Evolutionary conservation across 1,140 invertebrate species (phyloP).

Genomic region (Oscheius sp.): DNA sequence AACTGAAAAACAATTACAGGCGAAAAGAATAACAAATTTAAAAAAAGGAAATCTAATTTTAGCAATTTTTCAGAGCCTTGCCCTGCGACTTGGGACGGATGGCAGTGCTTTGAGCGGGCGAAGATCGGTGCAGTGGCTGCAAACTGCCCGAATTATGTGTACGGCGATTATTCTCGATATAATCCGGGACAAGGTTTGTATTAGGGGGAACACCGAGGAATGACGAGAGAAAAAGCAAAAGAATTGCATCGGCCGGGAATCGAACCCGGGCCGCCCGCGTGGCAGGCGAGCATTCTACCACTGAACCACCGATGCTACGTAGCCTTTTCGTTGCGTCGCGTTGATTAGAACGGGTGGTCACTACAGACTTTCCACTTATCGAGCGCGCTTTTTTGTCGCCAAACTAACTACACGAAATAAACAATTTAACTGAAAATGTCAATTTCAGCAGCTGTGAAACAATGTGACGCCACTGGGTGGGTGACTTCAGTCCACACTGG

Average conservation of each 20-base stretch:
- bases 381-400: too few relatives aligned
- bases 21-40: too few relatives aligned
- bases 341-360: too few relatives aligned
- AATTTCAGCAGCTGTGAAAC: constrained; percentile 6
- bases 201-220: too few relatives aligned
- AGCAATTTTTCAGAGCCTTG: constrained; percentile 46
- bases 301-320: constrained; percentile 72
- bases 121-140: constrained; percentile 39
- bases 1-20: neutral
- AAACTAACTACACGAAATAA: too few relatives aligned
- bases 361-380: too few relatives aligned
- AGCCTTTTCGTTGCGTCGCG: too few relatives aligned
- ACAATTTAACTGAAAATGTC: neutral
- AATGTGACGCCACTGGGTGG: constrained; percentile 2
- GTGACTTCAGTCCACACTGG: neutral
- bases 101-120: constrained; percentile 63
- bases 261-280: constrained; percentile 84
- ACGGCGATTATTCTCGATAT: constrained; percentile 44
- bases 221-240: constrained; percentile 32
- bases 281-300: constrained; percentile 89
- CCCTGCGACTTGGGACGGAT: constrained; percentile 65
- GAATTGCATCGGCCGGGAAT: constrained; percentile 76
- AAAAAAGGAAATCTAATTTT: too few relatives aligned
- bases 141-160: constrained; percentile 62
- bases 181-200: neutral